These are phyloP conservation scores for Drosophila sp. DNA, from an alignment of 1,140 invertebrate species.

Conservation along the genomic window DNA sequence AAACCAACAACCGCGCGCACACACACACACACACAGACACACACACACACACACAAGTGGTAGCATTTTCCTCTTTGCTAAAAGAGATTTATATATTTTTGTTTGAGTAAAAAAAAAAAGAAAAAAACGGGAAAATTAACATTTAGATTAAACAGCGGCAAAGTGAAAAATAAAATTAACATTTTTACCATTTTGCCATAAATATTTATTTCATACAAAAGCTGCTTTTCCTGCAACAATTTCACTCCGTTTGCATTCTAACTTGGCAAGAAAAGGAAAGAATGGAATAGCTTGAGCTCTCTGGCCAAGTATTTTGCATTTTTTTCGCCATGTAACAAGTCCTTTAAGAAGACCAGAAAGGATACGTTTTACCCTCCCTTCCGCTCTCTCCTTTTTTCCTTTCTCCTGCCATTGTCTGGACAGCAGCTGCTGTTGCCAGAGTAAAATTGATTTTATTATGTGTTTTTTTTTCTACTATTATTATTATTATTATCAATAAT, in stretches of 20 bases:
- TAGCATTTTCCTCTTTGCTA: conserved; percentile 18
- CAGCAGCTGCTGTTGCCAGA: conserved; percentile 29
- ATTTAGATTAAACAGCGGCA: conserved; percentile 74
- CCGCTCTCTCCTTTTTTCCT: no score
- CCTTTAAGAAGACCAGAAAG: not conserved
- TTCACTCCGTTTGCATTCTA: conserved; percentile 56
- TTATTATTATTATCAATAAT: conserved; percentile 56
- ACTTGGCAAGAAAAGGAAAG: conserved; percentile 32
- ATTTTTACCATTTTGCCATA: conserved; percentile 71
- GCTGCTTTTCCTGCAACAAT: conserved; percentile 40
- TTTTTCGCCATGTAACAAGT: conserved; percentile 21
- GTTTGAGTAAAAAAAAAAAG: conserved; percentile 6
- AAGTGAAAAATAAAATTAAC: conserved; percentile 24
- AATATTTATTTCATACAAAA: conserved; percentile 71
- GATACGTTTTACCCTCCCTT: conserved; percentile 22
- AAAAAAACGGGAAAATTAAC: conserved; percentile 52
- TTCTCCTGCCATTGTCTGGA: conserved; percentile 16
- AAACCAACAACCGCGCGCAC: conserved; percentile 41
- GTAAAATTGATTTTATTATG: conserved; percentile 39
- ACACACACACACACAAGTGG: not conserved
- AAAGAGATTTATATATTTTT: conserved; percentile 70
- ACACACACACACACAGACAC: conserved; percentile 15
- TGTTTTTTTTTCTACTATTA: conserved; percentile 27
- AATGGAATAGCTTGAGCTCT: not conserved
- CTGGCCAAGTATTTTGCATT: conserved; percentile 66